Base-by-base conservation (phyloP, 2,113 vertebrate genomes). In the Osmerus eperlanus region DNA sequence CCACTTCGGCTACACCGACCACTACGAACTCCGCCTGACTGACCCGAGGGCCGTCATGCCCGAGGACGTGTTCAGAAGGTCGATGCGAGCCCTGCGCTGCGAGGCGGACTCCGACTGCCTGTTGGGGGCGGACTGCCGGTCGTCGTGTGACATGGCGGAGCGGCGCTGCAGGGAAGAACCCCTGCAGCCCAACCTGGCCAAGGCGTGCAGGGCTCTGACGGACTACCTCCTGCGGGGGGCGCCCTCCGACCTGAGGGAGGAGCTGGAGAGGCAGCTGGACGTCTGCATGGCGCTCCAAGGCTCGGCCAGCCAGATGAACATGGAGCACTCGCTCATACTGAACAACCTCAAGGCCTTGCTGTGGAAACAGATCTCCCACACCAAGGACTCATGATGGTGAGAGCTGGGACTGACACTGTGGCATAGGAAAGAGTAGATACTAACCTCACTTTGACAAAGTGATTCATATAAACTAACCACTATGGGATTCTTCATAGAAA, bases 311-410 rank as follows among this genome's bases (percentile, higher is more conserved):
- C 96, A 98, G 90, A 96, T 99, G 96, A 95, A 99, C 91, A 98
- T 99, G 96, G 96, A 99, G 84, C 98, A 99, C 87, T 97, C 98
- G 8, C 94, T 99, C 65, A 96, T 98, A 84, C 91, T 99, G 62
- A 99, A 99, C 89, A 99, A 98, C 83, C 87, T 99, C 84, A 99
- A 98, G 87, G 96, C 96, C 69, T 91, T 99, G 86, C 86, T 99
- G 85, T 99, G 98, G 98, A 98, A 95, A 86, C 97, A 97, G 91
- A 99, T 99, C 88, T 99, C 98, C 15, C 96, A 99, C 85, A 99
- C 97, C 60, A 99, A 97, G 84, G 97, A 99, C 86, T 99, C 97
- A 0, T 98, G 95, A 90, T 81, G 73, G 78, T 86, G 61, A 15
- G 61, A 55, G 52, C 60, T 13, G 53, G 68, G 29, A 65, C 60